phyloP scores from a whole-genome alignment of 2,888 invertebrate genomes.

The Parnassius mnemosyne region DNA sequence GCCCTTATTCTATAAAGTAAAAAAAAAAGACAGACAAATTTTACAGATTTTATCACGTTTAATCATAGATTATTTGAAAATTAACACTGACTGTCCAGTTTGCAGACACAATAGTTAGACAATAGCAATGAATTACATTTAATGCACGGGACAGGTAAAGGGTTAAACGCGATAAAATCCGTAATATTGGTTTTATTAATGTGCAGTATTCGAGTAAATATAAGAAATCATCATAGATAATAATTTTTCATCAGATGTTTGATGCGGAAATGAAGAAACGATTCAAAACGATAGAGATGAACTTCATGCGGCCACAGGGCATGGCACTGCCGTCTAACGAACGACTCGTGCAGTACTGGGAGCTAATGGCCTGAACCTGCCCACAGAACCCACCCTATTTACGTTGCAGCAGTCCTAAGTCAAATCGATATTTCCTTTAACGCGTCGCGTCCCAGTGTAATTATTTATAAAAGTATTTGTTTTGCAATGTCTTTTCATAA shows the following conservation, averaged over 20 bases:
- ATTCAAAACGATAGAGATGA: conserved; percentile 87
- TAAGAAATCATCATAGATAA: no score
- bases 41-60: no score
- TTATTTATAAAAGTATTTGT: conserved; percentile 4
- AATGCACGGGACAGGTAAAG: no score
- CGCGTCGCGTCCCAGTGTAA: neutral
- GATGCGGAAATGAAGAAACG: conserved; percentile 88
- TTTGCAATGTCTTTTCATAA: neutral
- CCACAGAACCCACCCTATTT: neutral
- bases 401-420: conserved; percentile 1
- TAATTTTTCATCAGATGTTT: conserved; percentile 79
- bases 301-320: conserved; percentile 86
- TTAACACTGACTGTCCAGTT: no score
- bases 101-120: no score
- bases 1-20: no score
- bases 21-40: no score
- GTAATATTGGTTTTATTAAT: no score
- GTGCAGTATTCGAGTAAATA: no score
- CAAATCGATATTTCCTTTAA: neutral
- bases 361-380: conserved; percentile 59
- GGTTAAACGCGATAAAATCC: no score
- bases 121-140: no score
- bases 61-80: no score
- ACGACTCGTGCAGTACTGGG: conserved; percentile 85
- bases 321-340: conserved; percentile 82